These are phyloP conservation scores for Seriola aureovittata DNA, from an alignment of 2,113 vertebrate species.

Conservation along the genomic window DNA sequence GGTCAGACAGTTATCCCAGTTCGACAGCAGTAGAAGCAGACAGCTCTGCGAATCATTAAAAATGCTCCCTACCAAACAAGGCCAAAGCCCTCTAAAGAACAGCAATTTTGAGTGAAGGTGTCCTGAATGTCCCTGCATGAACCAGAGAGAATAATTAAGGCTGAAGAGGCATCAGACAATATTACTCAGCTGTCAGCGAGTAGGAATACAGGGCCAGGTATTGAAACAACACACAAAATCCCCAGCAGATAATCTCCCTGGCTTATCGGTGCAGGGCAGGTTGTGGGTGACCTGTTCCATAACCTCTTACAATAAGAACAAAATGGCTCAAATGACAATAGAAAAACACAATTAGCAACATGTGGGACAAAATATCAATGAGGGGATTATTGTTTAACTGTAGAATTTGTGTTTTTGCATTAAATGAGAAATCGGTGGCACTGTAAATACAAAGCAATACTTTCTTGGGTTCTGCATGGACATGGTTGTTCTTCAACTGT, in stretches of 20 bases:
- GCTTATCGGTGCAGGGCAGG: neutral
- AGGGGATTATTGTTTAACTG: neutral
- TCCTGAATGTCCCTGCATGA: slow-evolving; percentile 50
- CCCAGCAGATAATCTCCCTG: slow-evolving; percentile 39
- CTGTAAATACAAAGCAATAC: too few relatives aligned
- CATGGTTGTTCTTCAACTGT: too few relatives aligned
- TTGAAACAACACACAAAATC: slow-evolving; percentile 32
- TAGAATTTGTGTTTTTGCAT: neutral
- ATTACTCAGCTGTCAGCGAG: slow-evolving; percentile 34
- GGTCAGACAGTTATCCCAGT: slow-evolving; percentile 25
- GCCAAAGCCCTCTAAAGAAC: slow-evolving; percentile 51
- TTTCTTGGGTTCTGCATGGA: too few relatives aligned
- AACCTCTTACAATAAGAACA: neutral
- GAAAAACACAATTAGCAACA: slow-evolving; percentile 6
- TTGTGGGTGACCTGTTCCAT: slow-evolving; percentile 32
- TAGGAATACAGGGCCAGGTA: slow-evolving; percentile 21
- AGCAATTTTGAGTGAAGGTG: slow-evolving; percentile 32
- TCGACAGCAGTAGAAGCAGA: neutral
- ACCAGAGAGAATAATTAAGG: slow-evolving; percentile 35
- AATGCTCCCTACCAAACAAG: slow-evolving; percentile 35
- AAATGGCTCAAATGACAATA: neutral
- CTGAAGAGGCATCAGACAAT: slow-evolving; percentile 17
- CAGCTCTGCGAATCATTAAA: slow-evolving; percentile 24
- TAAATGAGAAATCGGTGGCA: neutral
- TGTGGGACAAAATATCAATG: neutral